Evolutionary conservation across 2,888 invertebrate species (phyloP).

Genomic region (Xylota segnis): DNA sequence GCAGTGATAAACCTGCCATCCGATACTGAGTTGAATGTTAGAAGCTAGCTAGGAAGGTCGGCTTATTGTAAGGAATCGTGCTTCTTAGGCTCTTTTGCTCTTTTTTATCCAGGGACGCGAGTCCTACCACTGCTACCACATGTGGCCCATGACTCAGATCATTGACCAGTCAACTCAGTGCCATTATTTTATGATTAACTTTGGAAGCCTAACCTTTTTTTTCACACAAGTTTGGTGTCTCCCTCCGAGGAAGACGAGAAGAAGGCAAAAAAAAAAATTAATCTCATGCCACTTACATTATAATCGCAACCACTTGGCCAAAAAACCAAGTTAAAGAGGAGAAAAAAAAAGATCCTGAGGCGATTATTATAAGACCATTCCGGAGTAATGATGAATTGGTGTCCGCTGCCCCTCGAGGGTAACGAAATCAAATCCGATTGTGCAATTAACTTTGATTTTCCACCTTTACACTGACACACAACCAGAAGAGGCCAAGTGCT

Average conservation of each 20-base stretch:
- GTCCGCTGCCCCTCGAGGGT: neutral
- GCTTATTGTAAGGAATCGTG: too few relatives aligned
- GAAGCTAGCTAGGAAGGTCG: conserved; percentile 43
- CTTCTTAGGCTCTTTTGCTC: too few relatives aligned
- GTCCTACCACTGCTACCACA: too few relatives aligned
- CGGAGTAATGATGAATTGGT: conserved; percentile 31
- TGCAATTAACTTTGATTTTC: conserved; percentile 35
- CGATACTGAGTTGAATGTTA: neutral
- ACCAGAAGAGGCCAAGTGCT: neutral
- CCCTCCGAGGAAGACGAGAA: neutral
- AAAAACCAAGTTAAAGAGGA: neutral
- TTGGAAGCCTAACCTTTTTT: neutral
- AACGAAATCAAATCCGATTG: conserved; percentile 41
- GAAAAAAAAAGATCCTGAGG: conserved; percentile 17
- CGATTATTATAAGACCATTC: conserved; percentile 54
- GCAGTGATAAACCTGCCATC: conserved; percentile 57
- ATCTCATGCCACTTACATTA: conserved; percentile 25
- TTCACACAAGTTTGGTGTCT: neutral
- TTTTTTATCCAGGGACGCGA: too few relatives aligned
- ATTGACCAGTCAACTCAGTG: neutral
- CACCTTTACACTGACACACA: conserved; percentile 6
- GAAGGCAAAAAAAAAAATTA: neutral
- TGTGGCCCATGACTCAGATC: neutral
- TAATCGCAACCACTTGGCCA: conserved; percentile 23
- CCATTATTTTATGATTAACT: neutral